Base-by-base conservation (phyloP, 2,113 vertebrate genomes). In the Cyprinodon brontotheroides region DNA sequence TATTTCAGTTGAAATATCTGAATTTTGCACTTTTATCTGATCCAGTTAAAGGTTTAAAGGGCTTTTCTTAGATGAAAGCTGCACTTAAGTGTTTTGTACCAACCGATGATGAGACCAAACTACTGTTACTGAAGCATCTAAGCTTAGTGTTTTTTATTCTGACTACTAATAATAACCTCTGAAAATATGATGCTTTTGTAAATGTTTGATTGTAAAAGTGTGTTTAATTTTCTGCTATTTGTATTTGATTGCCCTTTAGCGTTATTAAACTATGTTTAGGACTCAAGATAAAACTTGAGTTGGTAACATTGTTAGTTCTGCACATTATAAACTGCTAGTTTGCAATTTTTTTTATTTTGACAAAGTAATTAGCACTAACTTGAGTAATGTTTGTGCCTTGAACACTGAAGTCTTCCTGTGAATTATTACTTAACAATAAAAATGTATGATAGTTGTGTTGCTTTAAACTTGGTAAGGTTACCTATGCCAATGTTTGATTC, bases 401-500 rank as follows among this genome's bases (percentile, higher is more conserved):
- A 43, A 59, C 14, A 0, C 60, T 0, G 63, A 63, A n/a, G 12
- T 8, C 2, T 61, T 14, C 9, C 71, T 75, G 0, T 75, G 36
- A 70, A 50, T 75, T 38, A 5, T 17, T 11, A 76, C 40, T 67
- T 20, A 60, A 53, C 68, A 68, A 22, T 75, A 20, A 20, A 45
- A 66, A 61, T 47, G 9, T 68, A 65, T 80, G 50, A 64, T n/a
- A 10, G 17, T 43, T 47, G 0, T 72, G 39, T 72, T 14, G 9
- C 45, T 79, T 10, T 65, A 38, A 64, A 59, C 3, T 20, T 15
- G 48, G 61, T 75, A 17, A 62, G 1, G 2, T 62, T 47, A 29
- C 41, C 40, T 22, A 76, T 78, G 48, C 68, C 62, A 50, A 43
- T 11, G 4, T 53, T 11, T 29, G 29, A 29, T 29, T 9, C 63